phyloP scores from a whole-genome alignment of 2,113 vertebrate genomes.

The Xenus cinereus region DNA sequence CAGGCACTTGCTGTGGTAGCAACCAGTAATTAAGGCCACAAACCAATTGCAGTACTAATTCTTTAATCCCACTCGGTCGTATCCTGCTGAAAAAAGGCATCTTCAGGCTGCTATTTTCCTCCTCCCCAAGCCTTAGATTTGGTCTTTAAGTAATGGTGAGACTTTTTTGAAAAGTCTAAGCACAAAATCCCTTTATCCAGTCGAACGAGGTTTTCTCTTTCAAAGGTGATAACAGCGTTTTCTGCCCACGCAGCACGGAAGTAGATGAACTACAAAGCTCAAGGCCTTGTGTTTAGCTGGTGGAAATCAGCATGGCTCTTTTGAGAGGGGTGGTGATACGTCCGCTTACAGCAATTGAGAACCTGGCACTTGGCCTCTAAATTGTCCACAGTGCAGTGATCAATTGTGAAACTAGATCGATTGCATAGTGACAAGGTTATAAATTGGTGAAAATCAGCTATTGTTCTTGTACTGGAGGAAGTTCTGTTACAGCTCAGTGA shows the following conservation, averaged over 20 bases:
- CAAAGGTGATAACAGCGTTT: background rate
- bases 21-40: background rate
- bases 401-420: background rate
- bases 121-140: background rate
- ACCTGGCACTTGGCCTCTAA: background rate
- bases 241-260: background rate
- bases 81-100: background rate
- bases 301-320: background rate
- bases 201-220: background rate
- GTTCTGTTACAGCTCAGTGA: background rate
- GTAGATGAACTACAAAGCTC: background rate
- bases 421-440: background rate
- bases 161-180: background rate
- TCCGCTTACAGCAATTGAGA: background rate
- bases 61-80: background rate
- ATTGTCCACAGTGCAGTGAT: background rate
- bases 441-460: background rate
- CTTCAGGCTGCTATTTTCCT: background rate
- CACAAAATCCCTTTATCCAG: background rate
- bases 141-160: background rate
- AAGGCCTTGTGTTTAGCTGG: background rate
- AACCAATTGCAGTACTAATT: background rate
- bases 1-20: background rate
- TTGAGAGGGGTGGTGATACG: background rate
- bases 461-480: background rate